Percentiles rank a stretch among this genome's conserved stretches.
These are phyloP conservation scores for Helicolenus hilgendorfi DNA, from an alignment of 2,797 vertebrate genomes.

Conservation along the genomic window DNA sequence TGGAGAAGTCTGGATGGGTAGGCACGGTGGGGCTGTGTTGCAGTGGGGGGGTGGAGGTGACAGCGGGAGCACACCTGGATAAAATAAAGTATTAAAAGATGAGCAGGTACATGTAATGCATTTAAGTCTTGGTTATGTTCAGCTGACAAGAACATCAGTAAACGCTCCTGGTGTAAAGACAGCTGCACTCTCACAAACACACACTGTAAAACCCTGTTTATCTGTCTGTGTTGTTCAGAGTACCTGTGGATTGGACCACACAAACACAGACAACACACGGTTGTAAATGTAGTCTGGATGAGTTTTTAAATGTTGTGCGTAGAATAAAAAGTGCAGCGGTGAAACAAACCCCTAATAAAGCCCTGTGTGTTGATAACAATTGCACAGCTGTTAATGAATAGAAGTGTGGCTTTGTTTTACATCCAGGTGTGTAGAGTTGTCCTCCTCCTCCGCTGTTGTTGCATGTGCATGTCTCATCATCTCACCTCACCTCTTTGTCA, in stretches of 20 bases:
- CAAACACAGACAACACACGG: neutral
- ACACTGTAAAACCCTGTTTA: constrained; percentile 31
- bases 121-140: constrained; percentile 19
- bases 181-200: constrained; percentile 2
- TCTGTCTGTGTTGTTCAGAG: constrained; percentile 13
- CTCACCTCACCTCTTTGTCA: constrained; percentile 79
- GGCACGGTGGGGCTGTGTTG: constrained; percentile 71
- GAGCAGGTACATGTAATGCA: constrained; percentile 22
- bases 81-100: constrained; percentile 38
- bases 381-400: neutral
- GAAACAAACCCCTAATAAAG: constrained; percentile 27
- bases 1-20: constrained; percentile 98
- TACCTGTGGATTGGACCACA: constrained; percentile 6
- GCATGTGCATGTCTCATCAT: constrained; percentile 88
- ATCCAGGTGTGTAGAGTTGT: constrained; percentile 71
- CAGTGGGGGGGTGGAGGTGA: constrained; percentile 34
- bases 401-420: constrained; percentile 23
- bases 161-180: constrained; percentile 26
- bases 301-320: constrained; percentile 9
- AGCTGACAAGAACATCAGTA: constrained; percentile 9
- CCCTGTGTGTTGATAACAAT: neutral
- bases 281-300: constrained; percentile 1
- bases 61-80: constrained; percentile 51
- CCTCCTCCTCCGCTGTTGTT: constrained; percentile 40
- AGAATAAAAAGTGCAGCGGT: constrained; percentile 21